Evolutionary conservation across 1,140 invertebrate species (phyloP), one percentile per base, ranked within the genome.

Genomic region (Sminthurides bifidus): DNA sequence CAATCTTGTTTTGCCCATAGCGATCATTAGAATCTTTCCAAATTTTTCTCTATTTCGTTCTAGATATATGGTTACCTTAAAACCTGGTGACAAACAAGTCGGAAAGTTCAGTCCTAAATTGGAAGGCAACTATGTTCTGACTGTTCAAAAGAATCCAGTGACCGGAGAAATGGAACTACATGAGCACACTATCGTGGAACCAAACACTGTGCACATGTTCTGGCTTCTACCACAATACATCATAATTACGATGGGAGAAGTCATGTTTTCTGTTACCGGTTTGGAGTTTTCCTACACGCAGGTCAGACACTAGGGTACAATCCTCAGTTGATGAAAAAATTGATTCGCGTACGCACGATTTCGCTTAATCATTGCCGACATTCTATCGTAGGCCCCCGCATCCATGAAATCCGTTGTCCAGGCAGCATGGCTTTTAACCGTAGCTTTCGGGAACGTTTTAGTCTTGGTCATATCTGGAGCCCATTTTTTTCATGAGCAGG

Each of bases 381-480:
- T n/a, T n/a, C n/a, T n/a, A n/a, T n/a, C n/a, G n/a, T 80, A 94
- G 77, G 85, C 91, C 0, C 92, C 92, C 1, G 69, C 73, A n/a
- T 84, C 80, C 56, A 93, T 96, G 91, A 95, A 92, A 68, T 87
- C 91, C 0, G 79, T 97, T 0, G 69, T 98, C 24, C 83, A 88
- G 68, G 88, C 92, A 4, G 78, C 80, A 2, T 96, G 89, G 86
- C 73, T 93, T 24, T 68, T 96, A 0, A 92, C 90, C 0, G 84
- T 85, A 6, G 87, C 92, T 0, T 76, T 92, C 66, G 93, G 93
- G 21, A 94, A 97, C 71, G 69, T 94, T 3, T 80, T 97, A 46
- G 86, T 90, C 6, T 81, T 95, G 2, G 79, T 95, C 23, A 77
- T 96, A 31, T 82, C 90, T 10, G 82, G 85, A 70, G 70, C 77